Evolutionary conservation across 1,140 invertebrate species (phyloP).

Genomic region (Metopolophium dirhodum): DNA sequence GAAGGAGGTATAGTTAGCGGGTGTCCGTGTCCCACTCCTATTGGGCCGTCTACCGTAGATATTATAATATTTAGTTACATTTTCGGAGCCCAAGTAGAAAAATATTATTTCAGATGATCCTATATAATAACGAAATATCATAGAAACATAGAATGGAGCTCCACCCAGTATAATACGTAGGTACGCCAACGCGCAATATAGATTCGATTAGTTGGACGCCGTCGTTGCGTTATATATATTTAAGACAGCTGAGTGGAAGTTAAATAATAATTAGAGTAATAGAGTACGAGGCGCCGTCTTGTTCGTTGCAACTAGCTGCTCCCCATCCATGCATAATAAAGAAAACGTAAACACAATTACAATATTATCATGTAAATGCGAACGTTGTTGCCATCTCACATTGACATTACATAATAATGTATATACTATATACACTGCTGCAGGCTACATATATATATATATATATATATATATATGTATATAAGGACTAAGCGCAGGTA

Average conservation of each 20-base stretch:
- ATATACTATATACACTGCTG: background rate
- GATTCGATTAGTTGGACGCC: background rate
- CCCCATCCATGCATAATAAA: background rate
- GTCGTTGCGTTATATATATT: background rate
- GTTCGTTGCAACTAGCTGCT: background rate
- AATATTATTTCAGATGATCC: background rate
- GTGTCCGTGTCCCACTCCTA: too few species aligned
- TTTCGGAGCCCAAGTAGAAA: background rate
- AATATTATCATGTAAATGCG: background rate
- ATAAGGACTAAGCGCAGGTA: background rate
- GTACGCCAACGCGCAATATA: background rate
- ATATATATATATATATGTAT: too few species aligned
- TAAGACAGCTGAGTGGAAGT: background rate
- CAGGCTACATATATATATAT: background rate
- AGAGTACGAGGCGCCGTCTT: background rate
- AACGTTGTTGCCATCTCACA: background rate
- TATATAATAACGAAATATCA: too few species aligned
- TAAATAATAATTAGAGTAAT: slow-evolving; percentile 20
- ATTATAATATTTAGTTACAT: background rate
- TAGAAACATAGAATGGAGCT: background rate
- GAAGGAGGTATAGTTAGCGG: too few species aligned
- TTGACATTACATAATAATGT: too few species aligned
- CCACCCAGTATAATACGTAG: background rate
- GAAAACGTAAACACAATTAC: background rate
- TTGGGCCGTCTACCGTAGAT: background rate